phyloP scores from a whole-genome alignment of 1,140 invertebrate species.

The Octopus bimaculoides region DNA sequence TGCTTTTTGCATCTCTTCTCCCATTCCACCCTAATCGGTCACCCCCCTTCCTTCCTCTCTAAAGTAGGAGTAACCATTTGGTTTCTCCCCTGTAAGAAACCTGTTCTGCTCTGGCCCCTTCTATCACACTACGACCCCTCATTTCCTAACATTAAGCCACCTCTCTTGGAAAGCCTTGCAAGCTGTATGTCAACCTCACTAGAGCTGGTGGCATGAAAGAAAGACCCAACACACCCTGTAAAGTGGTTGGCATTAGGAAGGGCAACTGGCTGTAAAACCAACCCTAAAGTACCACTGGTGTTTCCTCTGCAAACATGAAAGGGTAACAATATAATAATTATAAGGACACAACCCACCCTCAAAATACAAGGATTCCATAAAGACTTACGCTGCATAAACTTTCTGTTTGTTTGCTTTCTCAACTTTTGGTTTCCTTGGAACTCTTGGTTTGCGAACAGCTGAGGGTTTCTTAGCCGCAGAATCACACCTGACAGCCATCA shows the following conservation, averaged over 20 bases:
- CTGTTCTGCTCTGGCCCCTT: too few relatives aligned
- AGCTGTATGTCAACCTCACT: too few relatives aligned
- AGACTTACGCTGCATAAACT: background rate
- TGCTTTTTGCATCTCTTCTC: too few relatives aligned
- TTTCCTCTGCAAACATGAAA: background rate
- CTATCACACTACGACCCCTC: too few relatives aligned
- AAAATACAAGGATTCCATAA: background rate
- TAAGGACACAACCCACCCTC: background rate
- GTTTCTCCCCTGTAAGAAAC: too few relatives aligned
- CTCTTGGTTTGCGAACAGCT: background rate
- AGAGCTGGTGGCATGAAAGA: background rate
- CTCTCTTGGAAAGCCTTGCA: too few relatives aligned
- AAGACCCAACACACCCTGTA: background rate
- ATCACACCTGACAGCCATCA: background rate
- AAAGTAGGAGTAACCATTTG: too few relatives aligned
- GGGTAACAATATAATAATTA: background rate
- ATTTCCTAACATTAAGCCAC: too few relatives aligned
- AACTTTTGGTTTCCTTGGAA: background rate
- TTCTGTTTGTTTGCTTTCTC: background rate
- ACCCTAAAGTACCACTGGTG: background rate
- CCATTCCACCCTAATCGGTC: too few relatives aligned
- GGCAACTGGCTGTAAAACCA: background rate
- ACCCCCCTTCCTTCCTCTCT: too few relatives aligned
- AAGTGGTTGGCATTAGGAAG: background rate
- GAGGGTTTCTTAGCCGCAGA: background rate